Base-by-base conservation (phyloP, 2,113 vertebrate species). In the Oplegnathus fasciatus region DNA sequence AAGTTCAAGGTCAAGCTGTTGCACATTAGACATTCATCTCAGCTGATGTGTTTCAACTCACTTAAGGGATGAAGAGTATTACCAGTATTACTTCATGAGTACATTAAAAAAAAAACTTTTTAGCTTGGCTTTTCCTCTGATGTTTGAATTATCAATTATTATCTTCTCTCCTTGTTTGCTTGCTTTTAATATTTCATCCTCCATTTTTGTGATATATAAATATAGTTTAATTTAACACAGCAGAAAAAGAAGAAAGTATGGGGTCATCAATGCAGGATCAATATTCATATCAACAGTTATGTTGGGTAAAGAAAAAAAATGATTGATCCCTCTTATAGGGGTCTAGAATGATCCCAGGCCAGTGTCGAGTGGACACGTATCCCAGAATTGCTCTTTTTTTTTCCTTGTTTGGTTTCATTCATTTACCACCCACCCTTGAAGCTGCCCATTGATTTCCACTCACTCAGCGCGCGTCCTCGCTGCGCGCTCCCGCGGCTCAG, bases 401-500 rank as follows among this genome's bases (percentile, higher is more conserved):
- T 42, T n/a, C 0, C 5, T 9, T 4, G n/a, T 58, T 55, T 61
- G n/a, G 24, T 70, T 68, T 52, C 40, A 28, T 61, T 44, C 7
- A 20, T 30, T 48, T 37, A 4, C 37, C 61, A 30, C 0, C 61
- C 55, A 6, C 58, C 42, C 18, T 4, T 8, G 13, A 34, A 37
- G 20, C 37, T 18, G 42, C 44, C 9, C 69, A 74, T 48, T 75
- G 71, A 88, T 87, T 86, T 60, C 14, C 50, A 6, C 42, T 55
- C 67, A 40, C 32, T 22, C 68, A 0, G 20, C 15, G 88, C 85
- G 61, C 89, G 22, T 44, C 18, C 79, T 1, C 82, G 68, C 67
- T 28, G 88, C 88, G 82, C 85, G 86, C 58, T 57, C 80, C 80
- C 67, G 74, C 58, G 2, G 30, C 69, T 8, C 32, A 2, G 52